These are phyloP conservation scores for Drosophila phalerata DNA, from an alignment of 2,888 invertebrate genomes.

Conservation along the genomic window DNA sequence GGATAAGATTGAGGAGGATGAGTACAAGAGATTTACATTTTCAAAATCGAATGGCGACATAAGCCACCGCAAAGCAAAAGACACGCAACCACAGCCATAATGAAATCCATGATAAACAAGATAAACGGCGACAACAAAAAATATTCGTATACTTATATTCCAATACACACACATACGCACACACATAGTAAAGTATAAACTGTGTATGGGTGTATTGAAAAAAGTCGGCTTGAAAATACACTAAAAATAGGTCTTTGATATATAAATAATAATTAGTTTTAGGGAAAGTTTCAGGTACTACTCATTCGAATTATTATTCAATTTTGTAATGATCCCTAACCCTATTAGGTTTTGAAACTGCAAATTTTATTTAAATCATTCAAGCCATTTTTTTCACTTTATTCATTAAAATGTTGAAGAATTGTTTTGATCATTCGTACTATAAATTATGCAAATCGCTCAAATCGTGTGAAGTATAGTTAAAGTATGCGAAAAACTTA, in stretches of 20 bases:
- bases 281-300: no score
- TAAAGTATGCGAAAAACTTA: no score
- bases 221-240: neutral
- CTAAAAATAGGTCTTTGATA: neutral
- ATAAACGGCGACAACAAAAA: constrained; percentile 69
- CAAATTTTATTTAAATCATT: neutral
- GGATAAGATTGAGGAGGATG: constrained; percentile 30
- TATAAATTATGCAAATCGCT: no score
- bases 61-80: constrained; percentile 81
- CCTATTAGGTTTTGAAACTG: no score
- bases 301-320: no score
- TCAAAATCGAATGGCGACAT: constrained; percentile 80
- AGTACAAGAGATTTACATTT: constrained; percentile 78
- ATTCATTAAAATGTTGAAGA: no score
- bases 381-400: neutral
- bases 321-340: no score
- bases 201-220: neutral
- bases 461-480: no score
- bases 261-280: no score
- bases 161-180: neutral
- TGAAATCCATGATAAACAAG: constrained; percentile 79
- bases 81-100: constrained; percentile 78
- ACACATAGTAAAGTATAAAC: neutral
- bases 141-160: constrained; percentile 13
- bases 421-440: no score